A percentile compares a stretch with the other conserved stretches of the same genome.
phyloP scores from a whole-genome alignment of 1,140 invertebrate genomes.

The Oncopeltus fasciatus region DNA sequence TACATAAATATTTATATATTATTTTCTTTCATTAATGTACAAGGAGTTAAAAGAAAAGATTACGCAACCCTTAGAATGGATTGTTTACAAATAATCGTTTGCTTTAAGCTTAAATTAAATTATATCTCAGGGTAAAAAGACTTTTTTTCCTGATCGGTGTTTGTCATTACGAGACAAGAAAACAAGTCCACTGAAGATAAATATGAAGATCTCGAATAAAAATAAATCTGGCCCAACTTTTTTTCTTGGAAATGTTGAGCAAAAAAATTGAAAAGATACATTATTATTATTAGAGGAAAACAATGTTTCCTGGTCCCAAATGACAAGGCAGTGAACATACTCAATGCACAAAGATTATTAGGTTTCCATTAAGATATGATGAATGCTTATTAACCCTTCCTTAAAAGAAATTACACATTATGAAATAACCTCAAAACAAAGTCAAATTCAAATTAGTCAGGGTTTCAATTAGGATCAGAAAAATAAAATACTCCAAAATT shows the following conservation, averaged over 20 bases:
- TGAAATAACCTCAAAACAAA: neutral
- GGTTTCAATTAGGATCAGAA: too few relatives aligned
- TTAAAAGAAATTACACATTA: neutral
- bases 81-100: neutral
- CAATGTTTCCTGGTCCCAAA: neutral
- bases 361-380: neutral
- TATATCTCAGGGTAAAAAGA: neutral
- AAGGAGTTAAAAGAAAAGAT: neutral
- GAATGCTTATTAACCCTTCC: neutral
- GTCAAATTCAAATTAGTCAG: too few relatives aligned
- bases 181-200: neutral
- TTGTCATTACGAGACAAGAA: neutral
- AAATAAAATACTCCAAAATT: neutral
- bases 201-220: neutral
- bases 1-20: neutral
- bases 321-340: conserved; percentile 2
- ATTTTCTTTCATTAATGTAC: neutral
- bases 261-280: neutral
- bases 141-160: neutral
- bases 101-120: conserved; percentile 7
- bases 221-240: neutral
- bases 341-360: neutral
- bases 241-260: neutral
- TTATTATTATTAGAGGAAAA: neutral
- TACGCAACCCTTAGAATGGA: neutral